phyloP scores from a whole-genome alignment of 2,888 invertebrate species.

The Drosophila parthenogenetica region DNA sequence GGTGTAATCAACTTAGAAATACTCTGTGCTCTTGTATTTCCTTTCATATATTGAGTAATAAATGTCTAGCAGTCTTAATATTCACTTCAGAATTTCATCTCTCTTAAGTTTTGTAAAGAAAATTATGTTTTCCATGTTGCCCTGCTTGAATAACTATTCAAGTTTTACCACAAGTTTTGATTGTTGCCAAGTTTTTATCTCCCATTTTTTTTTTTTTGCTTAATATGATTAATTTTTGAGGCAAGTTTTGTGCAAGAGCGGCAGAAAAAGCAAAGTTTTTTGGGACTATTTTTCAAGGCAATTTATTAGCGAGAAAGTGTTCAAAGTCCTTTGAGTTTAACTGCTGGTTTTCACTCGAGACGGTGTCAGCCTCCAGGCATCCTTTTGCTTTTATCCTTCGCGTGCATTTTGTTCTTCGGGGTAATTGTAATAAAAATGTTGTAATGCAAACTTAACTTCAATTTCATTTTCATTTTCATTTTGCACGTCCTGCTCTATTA shows the following conservation, averaged over 20 bases:
- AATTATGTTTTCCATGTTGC: background rate
- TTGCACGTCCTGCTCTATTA: constrained; percentile 57
- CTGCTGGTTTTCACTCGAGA: constrained; percentile 25
- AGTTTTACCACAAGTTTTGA: constrained; percentile 58
- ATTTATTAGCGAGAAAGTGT: constrained; percentile 30
- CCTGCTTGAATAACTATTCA: constrained; percentile 21
- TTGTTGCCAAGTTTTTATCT: constrained; percentile 54
- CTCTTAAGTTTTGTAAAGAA: background rate
- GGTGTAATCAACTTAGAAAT: background rate
- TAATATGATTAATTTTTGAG: constrained; percentile 65
- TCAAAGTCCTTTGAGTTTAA: constrained; percentile 21
- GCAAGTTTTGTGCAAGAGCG: constrained; percentile 32
- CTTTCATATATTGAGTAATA: too few species aligned
- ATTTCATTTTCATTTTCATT: constrained; percentile 51
- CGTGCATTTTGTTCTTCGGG: constrained; percentile 11
- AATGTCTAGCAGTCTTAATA: background rate
- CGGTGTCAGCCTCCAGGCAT: constrained; percentile 20
- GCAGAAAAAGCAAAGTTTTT: constrained; percentile 28
- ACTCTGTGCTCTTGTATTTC: background rate
- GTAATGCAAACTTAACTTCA: constrained; percentile 60
- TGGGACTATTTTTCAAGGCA: constrained; percentile 6
- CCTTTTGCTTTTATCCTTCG: background rate
- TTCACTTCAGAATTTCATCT: too few species aligned
- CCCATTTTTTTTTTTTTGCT: constrained; percentile 8
- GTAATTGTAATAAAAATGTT: constrained; percentile 61